Conservation (phyloP, 2,888 invertebrate genomes). For the Dexiosoma caninum region DNA sequence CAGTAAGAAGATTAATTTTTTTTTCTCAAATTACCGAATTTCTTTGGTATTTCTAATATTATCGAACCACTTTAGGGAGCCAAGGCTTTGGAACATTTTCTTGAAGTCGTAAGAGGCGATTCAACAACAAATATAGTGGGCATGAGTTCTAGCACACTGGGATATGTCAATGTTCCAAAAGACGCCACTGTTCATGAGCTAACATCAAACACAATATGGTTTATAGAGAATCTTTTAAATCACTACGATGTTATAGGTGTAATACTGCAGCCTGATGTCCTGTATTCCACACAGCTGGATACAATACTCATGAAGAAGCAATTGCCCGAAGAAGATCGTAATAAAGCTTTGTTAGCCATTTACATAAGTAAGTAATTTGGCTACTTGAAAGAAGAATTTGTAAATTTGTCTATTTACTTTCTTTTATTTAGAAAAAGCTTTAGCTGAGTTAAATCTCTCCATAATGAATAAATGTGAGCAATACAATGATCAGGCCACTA, state of each 20-base stretch:
- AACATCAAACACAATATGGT: slow-evolving; percentile 95
- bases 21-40: background rate
- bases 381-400: background rate
- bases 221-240: slow-evolving; percentile 90
- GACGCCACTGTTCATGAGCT: slow-evolving; percentile 99
- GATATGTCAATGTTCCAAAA: slow-evolving; percentile 81
- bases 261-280: slow-evolving; percentile 82
- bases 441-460: slow-evolving; percentile 93
- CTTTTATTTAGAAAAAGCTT: slow-evolving; percentile 84
- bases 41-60: background rate
- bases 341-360: slow-evolving; percentile 85
- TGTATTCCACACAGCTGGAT: slow-evolving; percentile 80
- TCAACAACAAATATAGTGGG: slow-evolving; percentile 84
- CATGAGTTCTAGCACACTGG: slow-evolving; percentile 74
- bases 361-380: slow-evolving; percentile 84
- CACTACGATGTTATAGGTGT: slow-evolving; percentile 86
- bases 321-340: slow-evolving; percentile 79
- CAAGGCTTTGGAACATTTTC: slow-evolving; percentile 94
- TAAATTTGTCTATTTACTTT: too few species aligned
- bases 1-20: slow-evolving; percentile 79
- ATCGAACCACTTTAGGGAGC: slow-evolving; percentile 83
- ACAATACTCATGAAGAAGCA: slow-evolving; percentile 79
- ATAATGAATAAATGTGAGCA: slow-evolving; percentile 94
- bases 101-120: slow-evolving; percentile 90
- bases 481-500: slow-evolving; percentile 90